Conservation (phyloP, 2,113 vertebrate genomes). For the Raphicerus campestris region DNA sequence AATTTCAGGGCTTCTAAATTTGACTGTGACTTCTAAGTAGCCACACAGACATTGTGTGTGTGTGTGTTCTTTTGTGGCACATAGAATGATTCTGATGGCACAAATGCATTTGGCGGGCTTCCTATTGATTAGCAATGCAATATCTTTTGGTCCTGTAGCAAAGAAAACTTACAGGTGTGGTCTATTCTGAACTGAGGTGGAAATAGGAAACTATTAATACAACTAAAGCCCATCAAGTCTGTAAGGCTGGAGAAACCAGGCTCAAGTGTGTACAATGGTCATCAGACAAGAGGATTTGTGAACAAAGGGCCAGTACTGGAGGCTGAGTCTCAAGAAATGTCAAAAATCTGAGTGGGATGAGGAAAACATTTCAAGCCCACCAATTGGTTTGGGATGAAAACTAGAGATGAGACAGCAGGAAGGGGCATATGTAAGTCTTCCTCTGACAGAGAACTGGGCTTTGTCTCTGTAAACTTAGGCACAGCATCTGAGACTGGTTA, state of each 20-base stretch:
- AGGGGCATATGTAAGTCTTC: not conserved
- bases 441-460: not conserved
- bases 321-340: not conserved
- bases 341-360: not conserved
- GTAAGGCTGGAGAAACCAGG: not conserved
- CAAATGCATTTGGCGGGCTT: not conserved
- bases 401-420: not conserved
- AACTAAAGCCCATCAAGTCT: fast-evolving
- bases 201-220: not conserved
- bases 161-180: not conserved
- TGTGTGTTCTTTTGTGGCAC: not conserved
- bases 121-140: not conserved
- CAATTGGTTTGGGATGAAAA: not conserved
- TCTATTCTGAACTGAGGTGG: not conserved
- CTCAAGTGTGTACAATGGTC: not conserved
- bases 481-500: not conserved
- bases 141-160: not conserved
- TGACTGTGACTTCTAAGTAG: not conserved
- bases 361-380: not conserved
- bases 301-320: not conserved
- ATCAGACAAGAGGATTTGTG: fast-evolving
- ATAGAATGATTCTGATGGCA: not conserved
- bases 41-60: not conserved
- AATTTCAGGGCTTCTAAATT: not conserved
- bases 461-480: not conserved